Percentiles rank a stretch among this genome's conserved stretches.
Conservation (phyloP, 2,888 invertebrate genomes). For the Eupeodes luniger region DNA sequence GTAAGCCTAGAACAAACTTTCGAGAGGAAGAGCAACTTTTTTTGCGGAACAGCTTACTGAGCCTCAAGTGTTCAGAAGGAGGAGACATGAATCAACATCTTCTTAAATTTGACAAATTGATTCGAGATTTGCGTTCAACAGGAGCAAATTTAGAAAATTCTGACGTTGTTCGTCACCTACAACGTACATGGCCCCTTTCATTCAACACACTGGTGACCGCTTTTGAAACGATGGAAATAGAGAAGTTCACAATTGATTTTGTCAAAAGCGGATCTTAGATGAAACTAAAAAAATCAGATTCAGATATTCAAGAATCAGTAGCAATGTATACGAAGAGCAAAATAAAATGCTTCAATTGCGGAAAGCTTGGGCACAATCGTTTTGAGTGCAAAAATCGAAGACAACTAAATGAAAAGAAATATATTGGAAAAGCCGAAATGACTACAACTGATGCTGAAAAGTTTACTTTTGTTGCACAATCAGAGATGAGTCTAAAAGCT, state of each 20-base stretch:
- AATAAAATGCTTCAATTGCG: background rate
- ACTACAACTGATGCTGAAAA: too few species aligned
- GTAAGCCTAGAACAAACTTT: background rate
- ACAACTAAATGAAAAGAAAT: background rate
- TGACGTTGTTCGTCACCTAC: background rate
- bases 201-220: too few species aligned
- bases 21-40: background rate
- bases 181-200: too few species aligned
- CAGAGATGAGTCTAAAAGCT: too few species aligned
- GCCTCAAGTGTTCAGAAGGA: background rate
- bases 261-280: background rate
- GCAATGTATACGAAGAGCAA: background rate
- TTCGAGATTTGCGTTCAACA: background rate
- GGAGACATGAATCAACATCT: constrained; percentile 2
- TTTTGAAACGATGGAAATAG: too few species aligned
- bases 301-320: background rate
- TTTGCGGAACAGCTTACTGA: background rate
- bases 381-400: background rate
- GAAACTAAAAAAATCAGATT: background rate
- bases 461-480: too few species aligned
- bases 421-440: background rate
- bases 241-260: too few species aligned
- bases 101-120: background rate
- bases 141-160: background rate
- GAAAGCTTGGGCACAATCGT: constrained; percentile 9